These are phyloP conservation scores for Chauna torquata DNA, from an alignment of 2,113 vertebrate species.

Conservation along the genomic window DNA sequence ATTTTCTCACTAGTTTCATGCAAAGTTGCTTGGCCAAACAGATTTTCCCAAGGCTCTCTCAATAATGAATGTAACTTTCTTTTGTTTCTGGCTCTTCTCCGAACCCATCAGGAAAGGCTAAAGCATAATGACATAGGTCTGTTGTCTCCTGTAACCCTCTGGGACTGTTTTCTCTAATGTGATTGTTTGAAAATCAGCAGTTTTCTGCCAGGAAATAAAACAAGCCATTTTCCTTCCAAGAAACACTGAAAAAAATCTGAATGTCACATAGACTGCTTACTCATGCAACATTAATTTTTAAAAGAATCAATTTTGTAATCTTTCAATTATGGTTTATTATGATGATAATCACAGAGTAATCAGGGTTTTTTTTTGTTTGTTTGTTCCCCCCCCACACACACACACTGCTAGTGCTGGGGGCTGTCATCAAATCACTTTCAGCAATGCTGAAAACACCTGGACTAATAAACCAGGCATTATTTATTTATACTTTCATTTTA, in stretches of 20 bases:
- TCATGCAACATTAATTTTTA: constrained; percentile 67
- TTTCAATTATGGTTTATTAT: constrained; percentile 64
- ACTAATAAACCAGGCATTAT: constrained; percentile 64
- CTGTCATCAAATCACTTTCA: constrained; percentile 39
- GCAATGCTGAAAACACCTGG: constrained; percentile 42
- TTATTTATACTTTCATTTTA: constrained; percentile 62
- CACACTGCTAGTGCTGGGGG: neutral
- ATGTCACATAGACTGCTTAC: constrained; percentile 17
- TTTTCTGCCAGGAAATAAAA: constrained; percentile 55
- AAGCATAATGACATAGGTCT: constrained; percentile 50
- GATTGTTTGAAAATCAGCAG: constrained; percentile 53
- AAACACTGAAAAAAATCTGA: constrained; percentile 22
- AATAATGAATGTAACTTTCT: constrained; percentile 58
- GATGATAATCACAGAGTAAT: constrained; percentile 59
- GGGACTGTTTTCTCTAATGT: constrained; percentile 49
- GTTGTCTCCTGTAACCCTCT: constrained; percentile 46
- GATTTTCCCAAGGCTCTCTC: constrained; percentile 47
- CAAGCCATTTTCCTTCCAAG: constrained; percentile 38
- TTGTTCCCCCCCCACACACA: no score
- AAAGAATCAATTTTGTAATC: constrained; percentile 71
- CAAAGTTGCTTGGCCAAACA: constrained; percentile 62
- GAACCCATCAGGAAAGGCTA: constrained; percentile 59
- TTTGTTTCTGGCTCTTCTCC: constrained; percentile 53
- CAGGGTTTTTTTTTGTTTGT: neutral
- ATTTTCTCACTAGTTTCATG: constrained; percentile 43